These are phyloP conservation scores for Chaunax sp. DNA, from an alignment of 2,797 vertebrate genomes.

Conservation along the genomic window DNA sequence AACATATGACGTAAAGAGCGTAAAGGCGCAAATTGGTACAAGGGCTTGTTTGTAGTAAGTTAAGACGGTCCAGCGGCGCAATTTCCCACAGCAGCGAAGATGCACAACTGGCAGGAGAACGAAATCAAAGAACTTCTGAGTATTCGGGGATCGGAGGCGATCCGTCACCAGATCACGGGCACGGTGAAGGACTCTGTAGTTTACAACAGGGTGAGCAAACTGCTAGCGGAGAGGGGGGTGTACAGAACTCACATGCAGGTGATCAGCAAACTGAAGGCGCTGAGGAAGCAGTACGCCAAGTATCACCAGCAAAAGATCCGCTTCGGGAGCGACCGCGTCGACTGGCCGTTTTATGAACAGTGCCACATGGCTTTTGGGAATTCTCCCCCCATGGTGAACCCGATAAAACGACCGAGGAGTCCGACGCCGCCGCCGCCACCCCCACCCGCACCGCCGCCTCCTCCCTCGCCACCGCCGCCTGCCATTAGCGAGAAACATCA, in stretches of 20 bases:
- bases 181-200: constrained; percentile 60
- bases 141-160: constrained; percentile 38
- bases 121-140: constrained; percentile 57
- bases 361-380: constrained; percentile 46
- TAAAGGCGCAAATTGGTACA: constrained; percentile 18
- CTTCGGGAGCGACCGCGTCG: constrained; percentile 24
- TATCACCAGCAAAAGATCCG: constrained; percentile 51
- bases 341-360: constrained; percentile 59
- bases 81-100: constrained; percentile 4
- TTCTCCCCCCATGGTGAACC: background rate
- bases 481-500: constrained; percentile 26
- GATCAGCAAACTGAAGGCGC: constrained; percentile 63
- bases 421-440: background rate
- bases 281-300: constrained; percentile 52
- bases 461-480: background rate
- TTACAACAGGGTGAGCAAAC: constrained; percentile 50
- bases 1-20: constrained; percentile 26
- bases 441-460: background rate
- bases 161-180: constrained; percentile 54
- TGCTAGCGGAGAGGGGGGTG: constrained; percentile 53
- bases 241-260: constrained; percentile 59
- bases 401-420: constrained; percentile 23
- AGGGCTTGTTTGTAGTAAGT: constrained; percentile 44
- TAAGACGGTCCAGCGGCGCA: background rate
- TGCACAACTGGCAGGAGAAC: constrained; percentile 67